phyloP scores from a whole-genome alignment of 2,888 invertebrate species.

The Cheilosia vulpina region DNA sequence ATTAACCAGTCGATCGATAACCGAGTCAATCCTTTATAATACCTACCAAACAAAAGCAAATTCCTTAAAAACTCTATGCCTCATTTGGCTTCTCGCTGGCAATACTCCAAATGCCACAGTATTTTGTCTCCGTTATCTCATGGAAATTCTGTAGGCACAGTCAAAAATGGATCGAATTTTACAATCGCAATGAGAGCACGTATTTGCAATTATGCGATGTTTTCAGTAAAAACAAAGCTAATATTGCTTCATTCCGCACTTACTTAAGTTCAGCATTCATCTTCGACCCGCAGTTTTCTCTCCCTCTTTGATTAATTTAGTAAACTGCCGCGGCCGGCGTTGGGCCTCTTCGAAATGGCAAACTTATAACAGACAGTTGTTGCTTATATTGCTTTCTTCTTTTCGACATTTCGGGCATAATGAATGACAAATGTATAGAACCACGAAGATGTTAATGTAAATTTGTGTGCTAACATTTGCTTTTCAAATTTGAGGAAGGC shows the following conservation, averaged over 20 bases:
- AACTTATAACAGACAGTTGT: neutral
- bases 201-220: neutral
- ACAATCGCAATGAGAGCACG: conserved; percentile 12
- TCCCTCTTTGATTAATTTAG: conserved; percentile 15
- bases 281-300: conserved; percentile 11
- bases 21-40: too few species aligned
- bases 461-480: conserved; percentile 46
- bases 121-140: conserved; percentile 36
- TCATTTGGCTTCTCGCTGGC: conserved; percentile 21
- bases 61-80: neutral
- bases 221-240: neutral
- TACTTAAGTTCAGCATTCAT: conserved; percentile 37
- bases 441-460: conserved; percentile 57
- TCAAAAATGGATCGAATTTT: neutral
- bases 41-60: too few species aligned
- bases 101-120: conserved; percentile 31
- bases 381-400: conserved; percentile 23
- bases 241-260: neutral
- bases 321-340: neutral
- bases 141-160: conserved; percentile 41
- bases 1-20: too few species aligned
- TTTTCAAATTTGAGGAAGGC: conserved; percentile 61
- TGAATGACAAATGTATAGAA: conserved; percentile 41
- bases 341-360: conserved; percentile 24
- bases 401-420: conserved; percentile 47